Base-by-base conservation (phyloP, 1,140 invertebrate genomes). In the Centruroides vittatus region DNA sequence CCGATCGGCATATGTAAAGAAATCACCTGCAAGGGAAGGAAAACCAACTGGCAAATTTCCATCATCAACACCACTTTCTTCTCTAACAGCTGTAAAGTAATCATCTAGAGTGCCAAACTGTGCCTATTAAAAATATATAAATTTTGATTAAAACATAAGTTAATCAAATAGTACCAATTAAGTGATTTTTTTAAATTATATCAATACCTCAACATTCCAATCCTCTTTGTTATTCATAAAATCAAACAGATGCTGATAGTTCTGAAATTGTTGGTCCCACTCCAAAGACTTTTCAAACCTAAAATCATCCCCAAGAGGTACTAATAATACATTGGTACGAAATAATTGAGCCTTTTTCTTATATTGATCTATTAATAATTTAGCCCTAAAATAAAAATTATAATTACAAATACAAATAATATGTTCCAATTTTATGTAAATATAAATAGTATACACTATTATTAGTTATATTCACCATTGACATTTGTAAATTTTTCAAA, bases 281-380 rank as follows among this genome's bases (percentile, higher is more conserved):
- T 99, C 95, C n/a, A 81, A 81, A 8, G 80, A 73, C 66, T 87
- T 84, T 64, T 92, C 86, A 73, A 88, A 98, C 3, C 95, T 81
- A 75, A 99, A 99, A 78, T 99, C 95, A 76, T 99, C 96, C 0
- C 96, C 96, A 0, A 99, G 76, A 0, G 93, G 95, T 61, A 91
- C 82, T 8, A 99, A 71, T 1, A 99, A 68, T 3, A 89, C 86
- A 71, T 96, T 90, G 2, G 88, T 92, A 60, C 84, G 83, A 73
- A 88, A 99, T 5, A 99, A 75, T 71, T 91, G 88, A 0, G 95
- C 83, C 73, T 99, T 99, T 72, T 97, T 95, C 23, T 89, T 80
- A 79, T 97, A 99, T 71, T 99, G 95, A 75, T 98, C 93, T 9
- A 98, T 75, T 23, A 99, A 74, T 47, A 88, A 68, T 55, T 79